These are phyloP conservation scores for Poeciliopsis retropinna DNA, from an alignment of 2,113 vertebrate species.

Conservation along the genomic window DNA sequence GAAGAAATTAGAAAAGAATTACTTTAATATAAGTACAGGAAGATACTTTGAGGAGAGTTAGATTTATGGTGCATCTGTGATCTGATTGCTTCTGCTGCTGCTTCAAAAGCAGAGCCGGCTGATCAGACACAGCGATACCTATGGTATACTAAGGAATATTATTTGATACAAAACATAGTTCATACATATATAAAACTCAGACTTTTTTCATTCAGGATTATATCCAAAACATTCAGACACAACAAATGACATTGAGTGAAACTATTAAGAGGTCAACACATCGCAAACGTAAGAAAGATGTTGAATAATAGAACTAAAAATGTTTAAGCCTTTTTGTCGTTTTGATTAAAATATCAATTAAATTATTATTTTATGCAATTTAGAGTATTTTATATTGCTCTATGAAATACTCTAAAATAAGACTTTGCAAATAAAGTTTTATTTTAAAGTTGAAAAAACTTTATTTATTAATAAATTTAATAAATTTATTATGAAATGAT, in stretches of 20 bases:
- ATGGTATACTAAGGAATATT: background rate
- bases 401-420: too few relatives aligned
- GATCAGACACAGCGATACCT: background rate
- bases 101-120: background rate
- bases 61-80: background rate
- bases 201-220: background rate
- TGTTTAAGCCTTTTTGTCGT: background rate
- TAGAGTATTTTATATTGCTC: too few relatives aligned
- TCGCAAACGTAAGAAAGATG: too few relatives aligned
- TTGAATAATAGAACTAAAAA: too few relatives aligned
- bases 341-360: background rate
- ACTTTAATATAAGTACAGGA: background rate
- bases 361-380: background rate
- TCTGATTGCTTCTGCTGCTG: background rate
- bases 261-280: too few relatives aligned
- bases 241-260: background rate
- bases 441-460: too few relatives aligned
- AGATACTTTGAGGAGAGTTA: background rate
- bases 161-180: background rate
- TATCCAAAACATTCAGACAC: background rate
- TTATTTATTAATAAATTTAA: too few relatives aligned
- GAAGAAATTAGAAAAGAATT: background rate
- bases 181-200: background rate
- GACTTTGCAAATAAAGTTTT: too few relatives aligned
- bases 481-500: too few relatives aligned